Evolutionary conservation across 2,797 vertebrate species (phyloP), one percentile per base, ranked within the genome.

Genomic region (Garrulus glandarius): DNA sequence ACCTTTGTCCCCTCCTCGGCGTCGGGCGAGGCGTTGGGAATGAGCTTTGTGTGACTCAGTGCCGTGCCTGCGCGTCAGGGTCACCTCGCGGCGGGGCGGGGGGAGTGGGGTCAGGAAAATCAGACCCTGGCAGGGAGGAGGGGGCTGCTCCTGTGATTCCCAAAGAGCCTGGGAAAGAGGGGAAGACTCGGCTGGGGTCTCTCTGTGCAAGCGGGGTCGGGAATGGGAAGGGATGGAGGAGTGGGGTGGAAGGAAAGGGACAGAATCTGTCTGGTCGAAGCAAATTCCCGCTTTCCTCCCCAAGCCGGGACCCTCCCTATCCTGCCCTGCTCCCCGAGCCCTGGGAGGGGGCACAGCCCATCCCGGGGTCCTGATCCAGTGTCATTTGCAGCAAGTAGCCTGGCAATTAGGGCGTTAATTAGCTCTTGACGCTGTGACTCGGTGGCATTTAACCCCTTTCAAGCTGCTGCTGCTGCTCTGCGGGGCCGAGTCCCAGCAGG

Each of bases 31-130:
- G 4, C 6, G 0, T 22, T 0, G 6, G 50, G 67, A 44, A 65
- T 3, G 32, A 20, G 76, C 36, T 52, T 11, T 2, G 19, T 0
- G 2, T 6, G 52, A 29, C 27, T 30, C 3, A 0, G 68, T 4
- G 60, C 15, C 37, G 18, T 10, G 37, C 6, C n/a, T 0, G 0
- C 27, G 2, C 0, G 0, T 9, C 26, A 8, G 56, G 76, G 82
- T 50, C 43, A 55, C 46, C 36, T 39, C 3, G 60, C 14, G 29
- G 36, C 15, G 2, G 13, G 20, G 11, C n/a, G 41, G 11, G 17
- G 21, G 36, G 15, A 74, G 67, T 0, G 2, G 7, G 26, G 15
- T 0, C 3, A 15, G 50, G 50, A 10, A 24, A 30, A 52, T 26
- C 32, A 30, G 44, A 44, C 4, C 30, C 49, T 4, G 23, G 53